These are phyloP conservation scores for Neodiprion pinetum DNA, from an alignment of 1,140 invertebrate species.

Conservation along the genomic window DNA sequence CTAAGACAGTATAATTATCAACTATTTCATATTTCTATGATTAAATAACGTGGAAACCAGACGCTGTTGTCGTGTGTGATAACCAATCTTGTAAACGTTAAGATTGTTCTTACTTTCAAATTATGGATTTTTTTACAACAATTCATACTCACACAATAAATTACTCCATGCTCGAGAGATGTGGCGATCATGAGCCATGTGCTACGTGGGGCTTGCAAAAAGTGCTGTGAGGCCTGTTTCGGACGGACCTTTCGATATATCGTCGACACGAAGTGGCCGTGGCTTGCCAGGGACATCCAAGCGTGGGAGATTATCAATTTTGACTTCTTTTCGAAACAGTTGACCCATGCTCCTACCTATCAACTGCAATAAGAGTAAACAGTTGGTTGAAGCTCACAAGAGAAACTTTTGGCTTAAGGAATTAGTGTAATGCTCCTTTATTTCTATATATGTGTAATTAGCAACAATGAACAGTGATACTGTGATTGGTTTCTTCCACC, in stretches of 20 bases:
- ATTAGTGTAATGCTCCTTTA: constrained; percentile 1
- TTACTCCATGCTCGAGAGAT: constrained; percentile 43
- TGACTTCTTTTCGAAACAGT: constrained; percentile 84
- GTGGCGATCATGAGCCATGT: constrained; percentile 33
- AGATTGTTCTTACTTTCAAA: not conserved
- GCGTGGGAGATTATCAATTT: constrained; percentile 80
- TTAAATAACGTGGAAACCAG: not conserved
- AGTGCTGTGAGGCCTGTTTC: constrained; percentile 61
- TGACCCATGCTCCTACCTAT: constrained; percentile 83
- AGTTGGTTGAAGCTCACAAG: not conserved
- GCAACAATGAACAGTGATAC: not conserved
- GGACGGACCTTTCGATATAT: constrained; percentile 52
- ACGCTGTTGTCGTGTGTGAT: not conserved
- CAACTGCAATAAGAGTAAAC: constrained; percentile 63
- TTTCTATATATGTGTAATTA: constrained; percentile 6
- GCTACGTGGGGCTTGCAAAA: constrained; percentile 62
- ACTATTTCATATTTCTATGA: not conserved
- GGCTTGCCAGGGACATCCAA: constrained; percentile 66
- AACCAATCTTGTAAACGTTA: not conserved
- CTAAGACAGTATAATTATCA: too few relatives aligned
- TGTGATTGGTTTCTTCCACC: constrained; percentile 12
- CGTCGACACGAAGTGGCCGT: constrained; percentile 57
- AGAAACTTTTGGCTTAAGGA: not conserved
- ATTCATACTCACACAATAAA: constrained; percentile 48
- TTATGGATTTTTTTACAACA: constrained; percentile 37